A percentile compares a stretch with the other conserved stretches of the same genome.
Conservation (phyloP, 2,113 vertebrate genomes). For the Otocyon megalotis region DNA sequence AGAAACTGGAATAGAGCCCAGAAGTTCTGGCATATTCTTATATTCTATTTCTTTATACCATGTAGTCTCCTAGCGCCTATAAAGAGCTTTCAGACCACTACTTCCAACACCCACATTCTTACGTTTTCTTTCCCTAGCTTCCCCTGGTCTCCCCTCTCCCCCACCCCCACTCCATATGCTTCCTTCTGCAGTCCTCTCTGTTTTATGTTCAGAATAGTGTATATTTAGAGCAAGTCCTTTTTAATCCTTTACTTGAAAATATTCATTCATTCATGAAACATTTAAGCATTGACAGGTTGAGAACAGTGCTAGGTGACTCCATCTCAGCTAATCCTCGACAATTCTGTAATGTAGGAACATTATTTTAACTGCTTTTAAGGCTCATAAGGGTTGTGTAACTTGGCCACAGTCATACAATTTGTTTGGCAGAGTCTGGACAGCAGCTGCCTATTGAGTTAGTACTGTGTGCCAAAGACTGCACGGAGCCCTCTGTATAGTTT, state of each 20-base stretch:
- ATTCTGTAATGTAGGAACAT: not conserved
- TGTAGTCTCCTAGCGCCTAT: not conserved
- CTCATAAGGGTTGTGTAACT: not conserved
- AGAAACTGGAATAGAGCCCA: slow-evolving; percentile 57
- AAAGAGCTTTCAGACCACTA: slow-evolving; percentile 37
- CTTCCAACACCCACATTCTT: not conserved
- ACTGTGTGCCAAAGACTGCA: not conserved
- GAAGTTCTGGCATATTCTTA: slow-evolving; percentile 41
- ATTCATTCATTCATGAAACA: slow-evolving; percentile 8
- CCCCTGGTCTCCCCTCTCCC: not conserved
- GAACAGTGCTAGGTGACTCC: not conserved
- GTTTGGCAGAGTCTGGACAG: slow-evolving; percentile 22
- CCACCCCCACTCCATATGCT: not conserved
- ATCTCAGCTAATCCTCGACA: not conserved
- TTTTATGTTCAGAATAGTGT: slow-evolving; percentile 27
- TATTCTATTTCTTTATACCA: slow-evolving; percentile 22
- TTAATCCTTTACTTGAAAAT: slow-evolving; percentile 36
- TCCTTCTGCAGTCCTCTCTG: slow-evolving; percentile 6
- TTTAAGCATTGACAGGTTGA: not conserved
- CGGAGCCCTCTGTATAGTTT: not conserved
- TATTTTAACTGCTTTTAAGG: not conserved
- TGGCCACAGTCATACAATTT: not conserved
- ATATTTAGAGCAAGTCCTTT: slow-evolving; percentile 41
- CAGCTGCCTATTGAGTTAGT: not conserved
- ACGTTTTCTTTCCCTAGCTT: not conserved